Base-by-base conservation (phyloP, 1,140 invertebrate genomes). In the Ostrea denselamellosa region DNA sequence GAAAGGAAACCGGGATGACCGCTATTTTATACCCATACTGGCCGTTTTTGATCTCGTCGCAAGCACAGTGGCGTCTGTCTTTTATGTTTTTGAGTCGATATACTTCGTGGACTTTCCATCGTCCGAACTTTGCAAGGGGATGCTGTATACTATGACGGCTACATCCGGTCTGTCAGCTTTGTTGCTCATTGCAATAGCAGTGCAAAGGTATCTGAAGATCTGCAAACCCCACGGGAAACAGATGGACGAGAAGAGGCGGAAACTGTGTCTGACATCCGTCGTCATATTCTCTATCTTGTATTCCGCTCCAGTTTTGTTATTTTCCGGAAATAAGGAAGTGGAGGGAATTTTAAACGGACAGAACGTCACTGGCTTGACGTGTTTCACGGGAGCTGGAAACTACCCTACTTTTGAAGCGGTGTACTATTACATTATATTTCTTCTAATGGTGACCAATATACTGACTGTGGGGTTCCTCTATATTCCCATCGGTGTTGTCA, bases 21-120 rank as follows among this genome's bases (percentile, higher is more conserved):
- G 87, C 52, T 88, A 88, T 54, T 88, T 88, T 34, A 88, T 88
- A 77, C 87, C 87, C 17, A 56, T 85, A 34, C 28, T 88, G 25
- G 87, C 87, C 0, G 65, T 82, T 25, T 81, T 77, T 17, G 87
- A 88, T 44, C 51, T 85, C 52, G 10, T 85, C 14, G 83, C 87
- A 25, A 58, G 83, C n/a, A n/a, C 84, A 0, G 65, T 85, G 0
- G 87, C 51, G 19, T 77, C 83, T n/a, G 84, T 77, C 0, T 85
- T 85, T 12, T 81, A 85, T 51, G 28, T 88, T 12, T 81, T 85
- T 25, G 84, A 85, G 10, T 81, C 51, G 19, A 44, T 88, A 28
- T 88, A 85, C 65, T 85, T 77, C 9, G 87, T 88, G 9, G 71
- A 77, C 14, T 88, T 81, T 85, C 87, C 87, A 12, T 85, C 84